These are phyloP conservation scores for Bombus consobrinus DNA, from an alignment of 1,140 invertebrate species.

Conservation along the genomic window DNA sequence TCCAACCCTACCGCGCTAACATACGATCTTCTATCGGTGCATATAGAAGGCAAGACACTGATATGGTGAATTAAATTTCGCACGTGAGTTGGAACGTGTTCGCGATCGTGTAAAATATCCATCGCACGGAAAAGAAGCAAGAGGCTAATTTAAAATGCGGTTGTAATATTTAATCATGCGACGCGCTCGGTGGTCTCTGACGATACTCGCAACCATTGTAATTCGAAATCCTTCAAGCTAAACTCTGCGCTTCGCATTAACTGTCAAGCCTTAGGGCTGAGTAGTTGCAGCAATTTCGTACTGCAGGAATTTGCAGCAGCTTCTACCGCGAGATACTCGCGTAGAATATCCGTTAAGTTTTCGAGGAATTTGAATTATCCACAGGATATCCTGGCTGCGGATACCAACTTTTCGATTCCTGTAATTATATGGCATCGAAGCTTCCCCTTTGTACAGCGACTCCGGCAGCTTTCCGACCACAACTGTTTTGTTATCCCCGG, in stretches of 20 bases:
- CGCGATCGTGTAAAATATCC: neutral
- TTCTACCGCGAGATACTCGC: constrained; percentile 4
- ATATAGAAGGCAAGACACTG: too few relatives aligned
- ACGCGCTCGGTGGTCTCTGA: neutral
- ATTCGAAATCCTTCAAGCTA: constrained; percentile 29
- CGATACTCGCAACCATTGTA: constrained; percentile 3
- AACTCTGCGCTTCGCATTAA: constrained; percentile 35
- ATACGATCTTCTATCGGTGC: neutral
- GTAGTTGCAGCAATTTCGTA: constrained; percentile 44
- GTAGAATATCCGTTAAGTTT: constrained; percentile 31
- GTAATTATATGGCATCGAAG: constrained; percentile 8
- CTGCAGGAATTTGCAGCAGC: constrained; percentile 30
- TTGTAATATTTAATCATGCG: constrained; percentile 8
- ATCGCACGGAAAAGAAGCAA: neutral
- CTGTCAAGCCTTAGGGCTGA: constrained; percentile 23
- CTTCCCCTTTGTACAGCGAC: too few relatives aligned
- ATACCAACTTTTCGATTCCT: constrained; percentile 10
- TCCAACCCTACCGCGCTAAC: neutral
- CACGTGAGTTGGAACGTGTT: neutral
- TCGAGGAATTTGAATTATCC: constrained; percentile 32
- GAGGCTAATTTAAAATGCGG: neutral
- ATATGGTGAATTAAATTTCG: too few relatives aligned
- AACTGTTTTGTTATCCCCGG: neutral
- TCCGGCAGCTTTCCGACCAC: neutral
- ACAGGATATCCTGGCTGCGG: neutral